Evolutionary conservation across 2,888 invertebrate genomes (phyloP).

Genomic region (Drosophila peninsularis): DNA sequence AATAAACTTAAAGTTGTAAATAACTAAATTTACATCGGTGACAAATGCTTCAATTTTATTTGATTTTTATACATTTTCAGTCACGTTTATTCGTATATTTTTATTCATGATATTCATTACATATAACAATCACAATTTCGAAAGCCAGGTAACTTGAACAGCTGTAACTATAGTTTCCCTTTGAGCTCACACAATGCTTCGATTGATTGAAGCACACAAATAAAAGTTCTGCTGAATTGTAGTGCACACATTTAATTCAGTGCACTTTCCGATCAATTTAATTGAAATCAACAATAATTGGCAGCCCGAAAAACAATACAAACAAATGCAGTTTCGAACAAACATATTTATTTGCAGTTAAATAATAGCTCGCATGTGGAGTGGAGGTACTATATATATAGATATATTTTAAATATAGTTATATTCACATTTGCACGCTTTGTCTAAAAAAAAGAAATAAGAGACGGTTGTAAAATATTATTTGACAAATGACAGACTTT

Average conservation of each 20-base stretch:
- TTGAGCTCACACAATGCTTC: neutral
- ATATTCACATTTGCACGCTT: neutral
- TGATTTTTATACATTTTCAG: neutral
- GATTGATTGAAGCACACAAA: constrained; percentile 6
- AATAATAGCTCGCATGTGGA: neutral
- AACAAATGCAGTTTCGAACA: neutral
- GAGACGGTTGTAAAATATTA: constrained; percentile 25
- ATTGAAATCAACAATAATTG: constrained; percentile 25
- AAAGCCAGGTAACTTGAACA: neutral
- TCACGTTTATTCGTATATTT: too few species aligned
- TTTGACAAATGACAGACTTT: constrained; percentile 69
- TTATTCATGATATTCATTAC: neutral
- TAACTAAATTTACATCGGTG: too few species aligned
- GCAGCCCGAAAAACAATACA: neutral
- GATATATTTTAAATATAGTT: neutral
- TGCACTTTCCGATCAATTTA: neutral
- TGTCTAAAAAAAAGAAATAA: constrained; percentile 8
- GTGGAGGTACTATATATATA: neutral
- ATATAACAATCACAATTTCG: neutral
- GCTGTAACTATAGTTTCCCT: neutral
- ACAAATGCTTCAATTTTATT: neutral
- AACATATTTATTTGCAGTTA: constrained; percentile 15
- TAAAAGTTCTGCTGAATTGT: neutral
- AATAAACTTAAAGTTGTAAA: too few species aligned
- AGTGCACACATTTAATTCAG: too few species aligned